phyloP scores from a whole-genome alignment of 2,888 invertebrate species.

The Agrenia bidenticulata region DNA sequence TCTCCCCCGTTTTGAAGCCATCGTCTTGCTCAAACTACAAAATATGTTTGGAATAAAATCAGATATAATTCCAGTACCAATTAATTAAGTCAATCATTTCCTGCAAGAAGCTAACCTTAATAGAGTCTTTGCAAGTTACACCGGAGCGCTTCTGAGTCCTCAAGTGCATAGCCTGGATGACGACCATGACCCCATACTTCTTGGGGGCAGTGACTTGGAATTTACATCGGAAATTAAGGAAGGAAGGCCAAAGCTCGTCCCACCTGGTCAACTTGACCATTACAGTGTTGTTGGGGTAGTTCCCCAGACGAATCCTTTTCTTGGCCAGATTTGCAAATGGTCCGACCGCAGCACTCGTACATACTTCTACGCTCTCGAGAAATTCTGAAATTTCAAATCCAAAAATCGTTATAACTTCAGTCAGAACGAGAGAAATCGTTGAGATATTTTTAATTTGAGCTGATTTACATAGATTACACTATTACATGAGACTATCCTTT shows the following conservation, averaged over 20 bases:
- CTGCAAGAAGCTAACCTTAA: constrained; percentile 27
- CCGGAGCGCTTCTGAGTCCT: constrained; percentile 27
- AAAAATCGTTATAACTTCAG: too few relatives aligned
- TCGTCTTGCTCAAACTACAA: constrained; percentile 41
- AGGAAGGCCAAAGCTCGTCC: constrained; percentile 44
- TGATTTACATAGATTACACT: too few relatives aligned
- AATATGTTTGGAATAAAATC: neutral
- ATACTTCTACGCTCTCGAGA: constrained; percentile 49
- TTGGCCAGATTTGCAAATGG: constrained; percentile 35
- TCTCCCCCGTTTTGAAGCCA: constrained; percentile 38
- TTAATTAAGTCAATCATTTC: neutral
- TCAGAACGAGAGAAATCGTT: too few relatives aligned
- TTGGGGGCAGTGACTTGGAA: constrained; percentile 51
- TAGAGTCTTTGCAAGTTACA: constrained; percentile 40
- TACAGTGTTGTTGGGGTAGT: constrained; percentile 51
- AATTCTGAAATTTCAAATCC: constrained; percentile 52
- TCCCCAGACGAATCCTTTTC: constrained; percentile 47
- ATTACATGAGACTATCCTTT: too few relatives aligned
- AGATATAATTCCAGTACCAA: neutral
- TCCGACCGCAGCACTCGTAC: constrained; percentile 37
- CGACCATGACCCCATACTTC: constrained; percentile 50
- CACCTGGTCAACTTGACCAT: constrained; percentile 49
- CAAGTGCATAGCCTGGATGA: constrained; percentile 41
- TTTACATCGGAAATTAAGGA: constrained; percentile 46
- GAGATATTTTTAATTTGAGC: too few relatives aligned